Evolutionary conservation across 1,140 invertebrate genomes (phyloP).

Genomic region (Nixonia krombeini): DNA sequence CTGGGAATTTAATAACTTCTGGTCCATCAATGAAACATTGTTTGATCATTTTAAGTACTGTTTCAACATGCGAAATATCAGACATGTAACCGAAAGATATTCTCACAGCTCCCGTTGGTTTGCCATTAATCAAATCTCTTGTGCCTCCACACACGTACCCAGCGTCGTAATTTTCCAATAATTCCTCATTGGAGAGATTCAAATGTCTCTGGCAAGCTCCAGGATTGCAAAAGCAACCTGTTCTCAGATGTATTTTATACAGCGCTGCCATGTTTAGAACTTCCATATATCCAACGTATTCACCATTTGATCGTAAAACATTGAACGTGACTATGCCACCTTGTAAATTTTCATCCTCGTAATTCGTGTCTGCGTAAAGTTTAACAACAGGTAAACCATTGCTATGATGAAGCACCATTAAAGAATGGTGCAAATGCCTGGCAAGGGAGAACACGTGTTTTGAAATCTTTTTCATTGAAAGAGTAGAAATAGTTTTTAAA

Average conservation of each 20-base stretch:
- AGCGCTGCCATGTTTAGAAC: slow-evolving; percentile 91
- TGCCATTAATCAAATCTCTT: slow-evolving; percentile 88
- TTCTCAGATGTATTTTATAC: slow-evolving; percentile 88
- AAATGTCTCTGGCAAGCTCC: slow-evolving; percentile 93
- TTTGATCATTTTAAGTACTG: slow-evolving; percentile 81
- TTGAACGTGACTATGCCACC: slow-evolving; percentile 94
- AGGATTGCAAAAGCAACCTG: slow-evolving; percentile 97
- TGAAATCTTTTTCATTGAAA: slow-evolving; percentile 79
- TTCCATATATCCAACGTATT: slow-evolving; percentile 90
- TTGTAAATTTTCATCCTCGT: slow-evolving; percentile 77
- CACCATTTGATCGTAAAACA: slow-evolving; percentile 81
- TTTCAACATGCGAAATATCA: slow-evolving; percentile 79
- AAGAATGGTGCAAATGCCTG: slow-evolving; percentile 78
- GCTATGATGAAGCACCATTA: slow-evolving; percentile 78
- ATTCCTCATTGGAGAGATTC: slow-evolving; percentile 77
- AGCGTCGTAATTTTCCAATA: slow-evolving; percentile 84
- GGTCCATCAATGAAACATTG: slow-evolving; percentile 76
- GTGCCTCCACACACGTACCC: slow-evolving; percentile 95
- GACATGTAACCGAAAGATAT: slow-evolving; percentile 97
- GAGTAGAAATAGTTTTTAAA: slow-evolving; percentile 78
- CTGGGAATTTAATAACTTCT: slow-evolving; percentile 51
- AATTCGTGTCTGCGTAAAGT: slow-evolving; percentile 83
- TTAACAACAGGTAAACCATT: slow-evolving; percentile 81
- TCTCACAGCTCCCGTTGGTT: slow-evolving; percentile 92
- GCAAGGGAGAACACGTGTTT: slow-evolving; percentile 84